Conservation (phyloP, 2,113 vertebrate species). For the Oncorhynchus nerka region DNA sequence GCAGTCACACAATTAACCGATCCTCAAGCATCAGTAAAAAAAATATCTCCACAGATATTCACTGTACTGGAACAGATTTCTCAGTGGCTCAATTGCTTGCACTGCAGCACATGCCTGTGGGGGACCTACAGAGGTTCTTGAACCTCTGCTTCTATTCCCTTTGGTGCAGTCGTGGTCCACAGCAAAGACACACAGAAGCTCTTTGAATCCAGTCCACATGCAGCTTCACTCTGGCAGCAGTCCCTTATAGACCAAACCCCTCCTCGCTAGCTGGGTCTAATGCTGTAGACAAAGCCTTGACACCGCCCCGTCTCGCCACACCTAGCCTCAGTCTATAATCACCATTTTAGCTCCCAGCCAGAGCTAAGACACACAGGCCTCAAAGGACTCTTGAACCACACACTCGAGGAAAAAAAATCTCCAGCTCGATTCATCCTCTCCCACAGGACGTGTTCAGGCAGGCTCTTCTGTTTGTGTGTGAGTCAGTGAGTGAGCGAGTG, state of each 20-base stretch:
- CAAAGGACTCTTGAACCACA: constrained; percentile 50
- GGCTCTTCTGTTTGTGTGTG: constrained; percentile 36
- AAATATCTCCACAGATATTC: not conserved
- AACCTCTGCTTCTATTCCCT: constrained; percentile 48
- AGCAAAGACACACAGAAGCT: constrained; percentile 46
- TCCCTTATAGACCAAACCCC: constrained; percentile 50
- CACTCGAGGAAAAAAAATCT: constrained; percentile 8
- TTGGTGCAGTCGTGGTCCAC: constrained; percentile 36
- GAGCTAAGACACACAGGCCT: constrained; percentile 54
- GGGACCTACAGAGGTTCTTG: constrained; percentile 32
- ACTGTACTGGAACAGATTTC: constrained; percentile 9
- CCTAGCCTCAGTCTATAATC: constrained; percentile 73
- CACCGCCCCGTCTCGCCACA: constrained; percentile 74
- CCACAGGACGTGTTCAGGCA: constrained; percentile 71
- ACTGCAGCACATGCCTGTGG: constrained; percentile 15
- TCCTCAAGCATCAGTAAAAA: not conserved
- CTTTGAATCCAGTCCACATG: constrained; percentile 46
- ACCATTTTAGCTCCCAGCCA: constrained; percentile 60
- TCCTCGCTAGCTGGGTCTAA: constrained; percentile 57
- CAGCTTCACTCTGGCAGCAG: constrained; percentile 44
- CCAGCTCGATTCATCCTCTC: constrained; percentile 68
- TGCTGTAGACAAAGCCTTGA: constrained; percentile 73
- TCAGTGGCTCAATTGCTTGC: constrained; percentile 21
- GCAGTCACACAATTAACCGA: constrained; percentile 18
- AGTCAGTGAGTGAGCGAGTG: constrained; percentile 2